Percentiles rank a stretch among this genome's conserved stretches.
Evolutionary conservation across 2,888 invertebrate genomes (phyloP).

Genomic region (Baronia brevicornis): DNA sequence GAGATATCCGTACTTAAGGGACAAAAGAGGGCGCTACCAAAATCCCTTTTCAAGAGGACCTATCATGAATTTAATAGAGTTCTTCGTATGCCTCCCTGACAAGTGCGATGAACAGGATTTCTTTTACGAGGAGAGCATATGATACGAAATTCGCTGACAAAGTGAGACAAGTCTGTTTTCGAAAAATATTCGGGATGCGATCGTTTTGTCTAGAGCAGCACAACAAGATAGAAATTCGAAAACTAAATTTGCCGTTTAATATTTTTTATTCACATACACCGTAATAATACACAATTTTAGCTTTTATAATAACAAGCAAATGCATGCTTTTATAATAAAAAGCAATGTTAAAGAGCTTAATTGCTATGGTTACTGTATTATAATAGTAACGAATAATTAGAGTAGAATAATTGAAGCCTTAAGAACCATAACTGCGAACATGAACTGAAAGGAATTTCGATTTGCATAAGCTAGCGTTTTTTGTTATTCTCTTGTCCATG

Average conservation of each 20-base stretch:
- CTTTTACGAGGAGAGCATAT: constrained; percentile 78
- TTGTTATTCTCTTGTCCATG: no score
- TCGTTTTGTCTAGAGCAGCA: constrained; percentile 6
- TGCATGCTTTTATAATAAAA: background rate
- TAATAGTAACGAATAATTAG: no score
- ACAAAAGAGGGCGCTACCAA: constrained; percentile 90
- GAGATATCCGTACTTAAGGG: constrained; percentile 91
- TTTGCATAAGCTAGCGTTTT: no score
- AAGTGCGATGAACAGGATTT: constrained; percentile 85
- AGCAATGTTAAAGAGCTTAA: no score
- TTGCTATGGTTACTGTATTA: no score
- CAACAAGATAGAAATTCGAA: constrained; percentile 6
- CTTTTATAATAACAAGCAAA: background rate
- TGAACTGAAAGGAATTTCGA: no score
- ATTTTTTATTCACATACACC: background rate
- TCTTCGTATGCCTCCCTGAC: constrained; percentile 90
- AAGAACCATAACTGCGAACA: no score
- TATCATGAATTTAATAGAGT: constrained; percentile 90
- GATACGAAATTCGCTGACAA: constrained; percentile 37
- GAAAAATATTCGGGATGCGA: constrained; percentile 3
- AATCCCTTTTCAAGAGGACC: constrained; percentile 95
- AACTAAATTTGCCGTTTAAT: constrained; percentile 13
- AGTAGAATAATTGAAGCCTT: no score
- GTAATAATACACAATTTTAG: background rate
- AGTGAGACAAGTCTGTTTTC: constrained; percentile 10